Evolutionary conservation across 2,888 invertebrate genomes (phyloP), one percentile per base, ranked within the genome.

Genomic region (Cloeon dipterum): DNA sequence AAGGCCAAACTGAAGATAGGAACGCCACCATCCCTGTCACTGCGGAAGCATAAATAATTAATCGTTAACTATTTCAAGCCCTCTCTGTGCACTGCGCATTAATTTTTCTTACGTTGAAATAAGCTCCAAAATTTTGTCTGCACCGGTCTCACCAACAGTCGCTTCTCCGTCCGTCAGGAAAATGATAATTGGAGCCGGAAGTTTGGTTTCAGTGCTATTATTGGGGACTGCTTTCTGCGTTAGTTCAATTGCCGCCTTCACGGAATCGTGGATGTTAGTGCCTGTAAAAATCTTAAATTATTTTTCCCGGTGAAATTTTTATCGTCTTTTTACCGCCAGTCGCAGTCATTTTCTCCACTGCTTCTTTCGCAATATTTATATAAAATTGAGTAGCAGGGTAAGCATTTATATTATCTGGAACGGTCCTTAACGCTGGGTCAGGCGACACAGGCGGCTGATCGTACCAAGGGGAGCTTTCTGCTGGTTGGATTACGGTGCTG

Each of bases 1-100:
- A 78, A 76, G n/a, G 72, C 74, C 29, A 79, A 58, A 1, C 69
- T 66, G 50, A 68, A 75, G 39, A 77, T 64, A 4, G 70, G 56
- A 16, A 63, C 26, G 25, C 34, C 10, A 37, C 14, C 4, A 16
- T 4, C 25, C 25, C 26, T 25, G 20, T 43, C 26, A 2, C 5
- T 14, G 10, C 11, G 7, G 34, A 10, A 14, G 5, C 7, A 11
- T 5, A 29, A 8, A 11, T 29, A 8, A 11, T 29, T 14, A 7
- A 29, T 29, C 7, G 29, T 21, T 10, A 21, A 21, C 10, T 10
- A 10, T 5, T 21, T 10, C 5, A 21, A 21, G 8, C 10, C 5
- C 5, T 7, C 21, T 5, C 10, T 8, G 21, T 5, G 16, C 7
- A 11, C 29, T 29, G 14, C n/a, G 29, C 29, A 7, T 14, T 14